Percentiles rank a stretch among this genome's conserved stretches.
Evolutionary conservation across 92 coral and sea anemone genomes (phyloP).

Genomic region (Anthopleura xanthogrammica): DNA sequence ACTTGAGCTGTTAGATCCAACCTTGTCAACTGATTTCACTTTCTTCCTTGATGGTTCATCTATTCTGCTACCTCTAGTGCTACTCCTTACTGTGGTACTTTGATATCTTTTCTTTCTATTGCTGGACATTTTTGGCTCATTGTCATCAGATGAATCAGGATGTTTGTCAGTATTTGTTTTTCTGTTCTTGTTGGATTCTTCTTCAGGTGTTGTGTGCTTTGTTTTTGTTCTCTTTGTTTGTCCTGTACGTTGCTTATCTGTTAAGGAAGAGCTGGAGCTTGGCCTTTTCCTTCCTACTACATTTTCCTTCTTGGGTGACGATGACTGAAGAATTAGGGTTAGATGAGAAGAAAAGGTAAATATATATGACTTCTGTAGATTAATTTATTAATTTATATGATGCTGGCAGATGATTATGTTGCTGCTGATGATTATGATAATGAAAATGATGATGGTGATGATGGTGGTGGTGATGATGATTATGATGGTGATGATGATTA

Average conservation of each 20-base stretch:
- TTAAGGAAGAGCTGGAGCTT: neutral
- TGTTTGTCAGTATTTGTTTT: neutral
- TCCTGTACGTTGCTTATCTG: neutral
- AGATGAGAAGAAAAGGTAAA: neutral
- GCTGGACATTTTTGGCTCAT: conserved; percentile 3
- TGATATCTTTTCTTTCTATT: neutral
- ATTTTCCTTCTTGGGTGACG: neutral
- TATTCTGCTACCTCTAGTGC: neutral
- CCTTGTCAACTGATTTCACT: neutral
- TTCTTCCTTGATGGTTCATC: neutral
- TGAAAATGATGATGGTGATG: neutral
- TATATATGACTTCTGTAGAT: neutral
- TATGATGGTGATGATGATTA: neutral
- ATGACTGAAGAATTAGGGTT: neutral
- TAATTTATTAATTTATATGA: no score
- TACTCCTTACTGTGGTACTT: neutral
- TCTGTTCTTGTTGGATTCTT: conserved; percentile 2
- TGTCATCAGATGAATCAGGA: conserved; percentile 1
- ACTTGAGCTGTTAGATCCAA: neutral
- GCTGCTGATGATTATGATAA: no score
- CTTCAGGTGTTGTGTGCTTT: neutral
- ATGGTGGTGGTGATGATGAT: neutral
- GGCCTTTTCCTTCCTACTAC: conserved; percentile 13
- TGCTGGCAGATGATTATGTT: no score
- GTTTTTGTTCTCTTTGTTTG: neutral